Evolutionary conservation across 2,113 vertebrate species (phyloP).

Genomic region (Glaucidium brasilianum): DNA sequence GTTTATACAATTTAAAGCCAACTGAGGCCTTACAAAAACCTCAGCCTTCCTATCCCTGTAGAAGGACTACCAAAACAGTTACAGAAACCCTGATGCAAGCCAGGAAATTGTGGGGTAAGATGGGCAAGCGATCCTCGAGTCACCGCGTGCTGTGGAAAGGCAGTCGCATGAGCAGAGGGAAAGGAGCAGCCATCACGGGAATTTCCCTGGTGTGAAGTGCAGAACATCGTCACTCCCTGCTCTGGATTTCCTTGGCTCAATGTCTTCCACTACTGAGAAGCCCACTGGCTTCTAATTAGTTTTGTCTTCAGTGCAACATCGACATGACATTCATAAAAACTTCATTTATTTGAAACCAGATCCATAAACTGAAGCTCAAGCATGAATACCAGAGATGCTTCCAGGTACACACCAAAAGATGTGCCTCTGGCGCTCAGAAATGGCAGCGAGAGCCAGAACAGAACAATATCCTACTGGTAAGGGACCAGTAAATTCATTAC

Average conservation of each 20-base stretch:
- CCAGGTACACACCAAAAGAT: neutral
- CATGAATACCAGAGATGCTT: neutral
- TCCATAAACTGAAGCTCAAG: fast-evolving
- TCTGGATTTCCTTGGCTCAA: neutral
- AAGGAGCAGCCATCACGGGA: neutral
- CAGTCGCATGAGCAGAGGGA: neutral
- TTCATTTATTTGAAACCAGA: neutral
- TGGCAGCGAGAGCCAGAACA: neutral
- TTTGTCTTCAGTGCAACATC: neutral
- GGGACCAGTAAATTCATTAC: neutral
- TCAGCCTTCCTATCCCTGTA: neutral
- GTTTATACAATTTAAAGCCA: conserved; percentile 40
- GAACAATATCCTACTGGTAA: neutral
- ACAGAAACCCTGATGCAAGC: neutral
- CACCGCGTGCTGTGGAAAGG: neutral
- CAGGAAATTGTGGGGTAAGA: neutral
- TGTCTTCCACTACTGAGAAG: neutral
- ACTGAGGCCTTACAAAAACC: conserved; percentile 38
- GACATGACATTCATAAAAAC: fast-evolving
- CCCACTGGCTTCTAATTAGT: neutral
- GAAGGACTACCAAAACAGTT: neutral
- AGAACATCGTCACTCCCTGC: neutral
- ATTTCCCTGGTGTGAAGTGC: neutral
- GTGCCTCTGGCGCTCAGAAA: neutral
- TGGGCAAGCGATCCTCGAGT: neutral